Conservation (phyloP, 1,140 invertebrate genomes). For the Cataglyphis hispanica region DNA sequence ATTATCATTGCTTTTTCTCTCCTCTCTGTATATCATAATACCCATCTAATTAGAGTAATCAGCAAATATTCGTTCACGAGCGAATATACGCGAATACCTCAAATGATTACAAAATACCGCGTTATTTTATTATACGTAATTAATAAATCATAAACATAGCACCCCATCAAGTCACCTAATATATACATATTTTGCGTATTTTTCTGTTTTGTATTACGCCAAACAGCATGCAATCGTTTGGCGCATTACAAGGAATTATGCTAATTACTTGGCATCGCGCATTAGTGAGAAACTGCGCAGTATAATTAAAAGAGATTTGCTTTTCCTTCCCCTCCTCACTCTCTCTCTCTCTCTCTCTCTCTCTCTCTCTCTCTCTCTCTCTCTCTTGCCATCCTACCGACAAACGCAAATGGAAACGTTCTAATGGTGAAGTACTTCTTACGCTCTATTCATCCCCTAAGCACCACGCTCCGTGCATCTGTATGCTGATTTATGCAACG, state of each 20-base stretch:
- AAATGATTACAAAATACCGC: constrained; percentile 23
- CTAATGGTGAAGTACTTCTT: constrained; percentile 50
- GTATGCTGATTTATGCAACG: constrained; percentile 53
- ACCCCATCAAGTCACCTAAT: constrained; percentile 9
- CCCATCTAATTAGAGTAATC: constrained; percentile 64
- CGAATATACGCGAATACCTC: constrained; percentile 25
- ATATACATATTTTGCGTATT: constrained; percentile 16
- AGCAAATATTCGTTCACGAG: constrained; percentile 28
- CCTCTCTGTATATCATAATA: background rate
- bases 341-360: no score
- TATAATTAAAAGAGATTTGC: constrained; percentile 55
- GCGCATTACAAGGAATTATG: constrained; percentile 34
- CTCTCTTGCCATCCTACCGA: background rate
- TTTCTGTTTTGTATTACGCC: constrained; percentile 1
- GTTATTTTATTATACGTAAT: constrained; percentile 16
- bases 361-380: no score
- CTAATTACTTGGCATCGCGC: constrained; percentile 31
- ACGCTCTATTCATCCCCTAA: constrained; percentile 50
- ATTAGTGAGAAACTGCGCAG: constrained; percentile 14
- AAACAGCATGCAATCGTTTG: constrained; percentile 3
- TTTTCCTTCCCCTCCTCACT: no score
- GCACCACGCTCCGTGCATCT: constrained; percentile 26
- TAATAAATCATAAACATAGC: constrained; percentile 48
- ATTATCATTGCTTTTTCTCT: background rate
- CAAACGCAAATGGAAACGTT: constrained; percentile 54